A percentile compares a stretch with the other conserved stretches of the same genome.
Conservation (phyloP, 2,888 invertebrate species). For the Ptilodon capucinus region DNA sequence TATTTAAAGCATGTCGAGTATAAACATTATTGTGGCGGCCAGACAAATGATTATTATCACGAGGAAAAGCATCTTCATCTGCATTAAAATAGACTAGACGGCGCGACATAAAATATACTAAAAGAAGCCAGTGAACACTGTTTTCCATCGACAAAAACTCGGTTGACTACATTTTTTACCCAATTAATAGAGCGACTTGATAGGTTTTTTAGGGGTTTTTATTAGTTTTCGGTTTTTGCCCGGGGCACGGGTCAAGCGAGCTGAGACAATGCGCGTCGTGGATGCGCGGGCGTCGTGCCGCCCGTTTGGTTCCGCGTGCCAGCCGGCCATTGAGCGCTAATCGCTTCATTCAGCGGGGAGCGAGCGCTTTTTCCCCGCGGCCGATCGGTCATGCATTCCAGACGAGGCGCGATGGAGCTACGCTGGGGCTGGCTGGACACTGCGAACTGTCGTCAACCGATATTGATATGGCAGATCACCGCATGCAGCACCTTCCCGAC, state of each 20-base stretch:
- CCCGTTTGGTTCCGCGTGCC: conserved; percentile 76
- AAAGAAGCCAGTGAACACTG: conserved; percentile 39
- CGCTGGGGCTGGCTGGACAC: conserved; percentile 29
- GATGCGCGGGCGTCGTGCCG: conserved; percentile 64
- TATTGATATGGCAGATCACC: conserved; percentile 55
- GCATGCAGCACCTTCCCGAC: conserved; percentile 29
- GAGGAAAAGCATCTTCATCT: conserved; percentile 40
- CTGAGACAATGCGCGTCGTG: conserved; percentile 74
- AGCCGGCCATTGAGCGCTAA: conserved; percentile 74
- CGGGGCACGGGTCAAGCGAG: conserved; percentile 79
- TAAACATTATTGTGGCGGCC: conserved; percentile 16
- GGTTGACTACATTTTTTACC: conserved; percentile 59
- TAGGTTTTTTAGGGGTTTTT: conserved; percentile 65
- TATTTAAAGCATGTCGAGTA: conserved; percentile 11
- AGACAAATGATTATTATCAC: conserved; percentile 30
- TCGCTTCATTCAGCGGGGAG: conserved; percentile 77
- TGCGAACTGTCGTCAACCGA: conserved; percentile 48
- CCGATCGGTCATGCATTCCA: conserved; percentile 80
- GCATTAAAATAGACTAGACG: conserved; percentile 34
- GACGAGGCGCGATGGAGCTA: conserved; percentile 28
- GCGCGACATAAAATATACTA: conserved; percentile 30
- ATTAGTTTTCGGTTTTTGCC: conserved; percentile 59
- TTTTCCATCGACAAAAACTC: conserved; percentile 53
- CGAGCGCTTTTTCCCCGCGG: conserved; percentile 70
- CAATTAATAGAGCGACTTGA: conserved; percentile 65